Conservation (phyloP, 2,888 invertebrate genomes). For the Argyresthia albistria region DNA sequence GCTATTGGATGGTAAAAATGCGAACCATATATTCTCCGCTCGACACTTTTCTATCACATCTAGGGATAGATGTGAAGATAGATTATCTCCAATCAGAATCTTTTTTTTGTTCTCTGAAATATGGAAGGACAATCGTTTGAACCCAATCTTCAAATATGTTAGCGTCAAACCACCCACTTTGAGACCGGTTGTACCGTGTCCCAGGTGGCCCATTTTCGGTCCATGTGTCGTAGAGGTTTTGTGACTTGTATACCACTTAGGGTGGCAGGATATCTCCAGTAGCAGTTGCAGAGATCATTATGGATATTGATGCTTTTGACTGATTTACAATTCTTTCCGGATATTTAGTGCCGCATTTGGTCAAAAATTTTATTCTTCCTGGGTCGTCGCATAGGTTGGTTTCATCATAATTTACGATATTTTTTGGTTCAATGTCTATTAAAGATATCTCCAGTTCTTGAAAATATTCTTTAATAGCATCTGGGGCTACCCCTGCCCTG, state of each 20-base stretch:
- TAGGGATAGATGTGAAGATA: constrained; percentile 12
- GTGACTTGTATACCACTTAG: constrained; percentile 14
- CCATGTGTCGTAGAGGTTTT: constrained; percentile 11
- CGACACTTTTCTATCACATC: constrained; percentile 10
- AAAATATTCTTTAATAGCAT: constrained; percentile 11
- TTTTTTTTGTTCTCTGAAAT: constrained; percentile 9
- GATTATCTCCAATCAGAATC: constrained; percentile 14
- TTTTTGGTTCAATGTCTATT: neutral
- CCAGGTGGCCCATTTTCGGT: constrained; percentile 9
- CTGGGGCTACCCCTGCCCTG: constrained; percentile 13
- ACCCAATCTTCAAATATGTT: constrained; percentile 13
- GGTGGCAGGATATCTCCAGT: constrained; percentile 6
- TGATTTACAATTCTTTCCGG: constrained; percentile 4
- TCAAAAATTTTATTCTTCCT: neutral
- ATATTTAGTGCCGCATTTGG: constrained; percentile 2
- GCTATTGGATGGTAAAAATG: constrained; percentile 12
- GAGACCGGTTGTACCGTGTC: constrained; percentile 10
- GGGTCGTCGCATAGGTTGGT: neutral
- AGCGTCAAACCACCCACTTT: constrained; percentile 12
- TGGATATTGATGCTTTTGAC: constrained; percentile 1
- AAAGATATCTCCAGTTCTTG: neutral
- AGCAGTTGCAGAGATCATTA: constrained; percentile 9
- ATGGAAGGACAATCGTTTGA: constrained; percentile 9
- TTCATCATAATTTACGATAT: neutral
- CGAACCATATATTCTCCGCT: constrained; percentile 11